phyloP scores from a whole-genome alignment of 1,140 invertebrate genomes.

The Saccostrea cuccullata region DNA sequence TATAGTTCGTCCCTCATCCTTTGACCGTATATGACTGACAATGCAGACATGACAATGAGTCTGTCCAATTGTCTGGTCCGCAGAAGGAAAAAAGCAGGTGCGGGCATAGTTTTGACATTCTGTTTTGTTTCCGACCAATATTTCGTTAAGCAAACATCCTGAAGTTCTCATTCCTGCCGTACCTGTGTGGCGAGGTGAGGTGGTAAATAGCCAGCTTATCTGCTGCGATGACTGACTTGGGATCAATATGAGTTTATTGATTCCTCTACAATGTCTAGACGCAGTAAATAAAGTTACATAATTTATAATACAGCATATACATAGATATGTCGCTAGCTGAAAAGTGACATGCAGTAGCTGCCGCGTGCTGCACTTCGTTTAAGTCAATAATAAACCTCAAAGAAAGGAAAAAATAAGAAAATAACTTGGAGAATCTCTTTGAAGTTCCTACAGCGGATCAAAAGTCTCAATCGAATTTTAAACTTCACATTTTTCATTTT shows the following conservation, averaged over 20 bases:
- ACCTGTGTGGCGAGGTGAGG: neutral
- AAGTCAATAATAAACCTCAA: slow-evolving; percentile 25
- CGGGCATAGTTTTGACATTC: neutral
- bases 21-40: neutral
- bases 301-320: slow-evolving; percentile 31
- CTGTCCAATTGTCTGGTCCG: neutral
- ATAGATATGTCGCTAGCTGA: slow-evolving; percentile 13
- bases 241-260: slow-evolving; percentile 15
- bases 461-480: slow-evolving; percentile 26
- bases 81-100: neutral
- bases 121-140: neutral
- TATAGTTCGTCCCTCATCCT: neutral
- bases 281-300: slow-evolving; percentile 32
- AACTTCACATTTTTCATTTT: slow-evolving; percentile 30
- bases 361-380: neutral
- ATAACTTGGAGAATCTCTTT: neutral
- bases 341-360: slow-evolving; percentile 17
- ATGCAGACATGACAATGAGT: neutral
- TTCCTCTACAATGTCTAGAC: slow-evolving; percentile 14
- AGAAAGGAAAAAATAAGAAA: slow-evolving; percentile 18
- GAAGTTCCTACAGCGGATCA: neutral
- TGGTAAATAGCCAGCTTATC: slow-evolving; percentile 29
- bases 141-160: neutral
- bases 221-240: slow-evolving; percentile 17
- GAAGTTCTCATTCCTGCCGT: neutral